A percentile compares a stretch with the other conserved stretches of the same genome.
Conservation (phyloP, 2,113 vertebrate species). For the Sylvilagus bachmani region DNA sequence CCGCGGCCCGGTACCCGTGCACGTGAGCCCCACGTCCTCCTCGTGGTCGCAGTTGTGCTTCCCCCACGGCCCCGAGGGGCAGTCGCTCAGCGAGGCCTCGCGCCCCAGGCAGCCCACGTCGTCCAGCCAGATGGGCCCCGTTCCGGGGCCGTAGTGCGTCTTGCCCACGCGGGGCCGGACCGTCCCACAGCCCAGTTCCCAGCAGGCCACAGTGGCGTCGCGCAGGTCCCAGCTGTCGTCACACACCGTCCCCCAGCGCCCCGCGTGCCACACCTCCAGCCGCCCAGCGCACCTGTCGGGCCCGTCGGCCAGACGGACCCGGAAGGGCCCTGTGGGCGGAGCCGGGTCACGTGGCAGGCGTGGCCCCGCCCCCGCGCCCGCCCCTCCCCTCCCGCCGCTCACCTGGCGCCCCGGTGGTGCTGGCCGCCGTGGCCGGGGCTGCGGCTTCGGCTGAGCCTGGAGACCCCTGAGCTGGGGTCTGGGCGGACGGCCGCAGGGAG, state of each 20-base stretch:
- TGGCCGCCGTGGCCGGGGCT: background rate
- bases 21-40: conserved; percentile 87
- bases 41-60: conserved; percentile 84
- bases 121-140: conserved; percentile 86
- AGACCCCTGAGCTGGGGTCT: conserved; percentile 13
- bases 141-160: conserved; percentile 83
- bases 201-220: conserved; percentile 83
- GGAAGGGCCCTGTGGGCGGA: background rate
- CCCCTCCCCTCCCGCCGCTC: background rate
- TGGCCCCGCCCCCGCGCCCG: background rate
- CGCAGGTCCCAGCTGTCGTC: conserved; percentile 85
- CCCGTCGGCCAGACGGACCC: conserved; percentile 83
- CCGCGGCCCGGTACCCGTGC: conserved; percentile 63
- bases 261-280: conserved; percentile 84
- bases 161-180: conserved; percentile 81
- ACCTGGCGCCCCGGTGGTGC: conserved; percentile 23
- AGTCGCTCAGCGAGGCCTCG: conserved; percentile 81
- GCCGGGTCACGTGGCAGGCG: conserved; percentile 38
- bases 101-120: conserved; percentile 83
- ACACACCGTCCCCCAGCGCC: conserved; percentile 86
- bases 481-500: background rate
- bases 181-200: conserved; percentile 82
- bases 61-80: conserved; percentile 74
- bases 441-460: background rate
- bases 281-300: conserved; percentile 83